phyloP scores from a whole-genome alignment of 2,888 invertebrate genomes.

The Acrobasis suavella region DNA sequence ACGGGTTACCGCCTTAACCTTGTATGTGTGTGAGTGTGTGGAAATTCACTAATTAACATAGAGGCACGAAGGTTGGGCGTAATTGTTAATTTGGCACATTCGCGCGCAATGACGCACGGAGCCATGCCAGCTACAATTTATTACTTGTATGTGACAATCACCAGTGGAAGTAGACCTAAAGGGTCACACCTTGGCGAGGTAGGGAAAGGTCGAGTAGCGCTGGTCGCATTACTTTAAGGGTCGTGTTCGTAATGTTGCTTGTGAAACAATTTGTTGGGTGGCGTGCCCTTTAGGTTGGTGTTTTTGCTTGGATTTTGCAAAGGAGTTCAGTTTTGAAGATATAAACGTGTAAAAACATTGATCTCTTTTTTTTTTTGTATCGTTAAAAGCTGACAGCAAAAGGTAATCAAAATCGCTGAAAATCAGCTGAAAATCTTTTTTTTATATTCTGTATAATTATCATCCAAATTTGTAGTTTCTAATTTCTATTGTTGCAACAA shows the following conservation, averaged over 20 bases:
- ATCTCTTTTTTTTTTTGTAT: too few relatives aligned
- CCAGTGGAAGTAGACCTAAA: conserved; percentile 44
- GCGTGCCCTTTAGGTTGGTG: conserved; percentile 22
- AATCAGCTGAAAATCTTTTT: too few relatives aligned
- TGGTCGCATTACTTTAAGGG: conserved; percentile 65
- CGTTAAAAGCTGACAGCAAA: too few relatives aligned
- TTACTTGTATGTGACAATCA: conserved; percentile 65
- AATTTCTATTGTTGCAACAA: too few relatives aligned
- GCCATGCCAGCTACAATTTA: conserved; percentile 54
- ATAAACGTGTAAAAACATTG: not conserved
- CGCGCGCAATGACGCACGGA: conserved; percentile 69
- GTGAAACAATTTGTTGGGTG: conserved; percentile 64
- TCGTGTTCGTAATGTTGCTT: conserved; percentile 60
- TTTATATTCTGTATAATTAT: too few relatives aligned
- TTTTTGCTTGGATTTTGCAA: conserved; percentile 12
- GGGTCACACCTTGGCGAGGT: not conserved
- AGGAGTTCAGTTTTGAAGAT: not conserved
- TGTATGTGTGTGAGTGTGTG: conserved; percentile 1
- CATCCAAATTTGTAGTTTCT: too few relatives aligned
- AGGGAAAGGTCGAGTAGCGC: conserved; percentile 24
- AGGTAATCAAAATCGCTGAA: not conserved
- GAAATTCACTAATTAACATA: conserved; percentile 75
- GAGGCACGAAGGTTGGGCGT: conserved; percentile 62
- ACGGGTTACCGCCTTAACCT: not conserved
- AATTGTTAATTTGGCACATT: conserved; percentile 80